phyloP scores from a whole-genome alignment of 2,113 vertebrate genomes.

The Harpagus bidentatus region DNA sequence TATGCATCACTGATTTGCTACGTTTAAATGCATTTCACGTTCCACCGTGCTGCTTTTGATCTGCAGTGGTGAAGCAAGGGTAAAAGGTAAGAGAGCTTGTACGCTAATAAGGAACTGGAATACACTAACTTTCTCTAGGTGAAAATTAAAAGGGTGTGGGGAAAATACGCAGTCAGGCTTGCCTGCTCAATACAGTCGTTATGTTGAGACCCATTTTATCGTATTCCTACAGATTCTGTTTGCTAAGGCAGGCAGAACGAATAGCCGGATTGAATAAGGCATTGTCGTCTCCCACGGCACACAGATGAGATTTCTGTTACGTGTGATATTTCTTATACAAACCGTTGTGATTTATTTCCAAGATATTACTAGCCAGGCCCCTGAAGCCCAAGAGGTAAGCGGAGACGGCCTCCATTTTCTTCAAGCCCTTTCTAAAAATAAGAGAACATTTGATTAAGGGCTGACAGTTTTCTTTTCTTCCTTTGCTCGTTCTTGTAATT shows the following conservation, averaged over 20 bases:
- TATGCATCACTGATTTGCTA: neutral
- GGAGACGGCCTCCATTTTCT: slow-evolving; percentile 41
- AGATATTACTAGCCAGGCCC: neutral
- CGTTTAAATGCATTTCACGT: neutral
- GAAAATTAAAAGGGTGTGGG: neutral
- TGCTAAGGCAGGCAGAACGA: slow-evolving; percentile 30
- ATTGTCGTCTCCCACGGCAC: slow-evolving; percentile 20
- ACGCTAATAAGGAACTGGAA: neutral
- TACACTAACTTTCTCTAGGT: neutral
- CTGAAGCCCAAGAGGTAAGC: slow-evolving; percentile 7
- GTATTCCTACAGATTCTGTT: slow-evolving; percentile 42
- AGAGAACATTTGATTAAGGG: slow-evolving; percentile 71
- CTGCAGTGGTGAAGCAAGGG: neutral
- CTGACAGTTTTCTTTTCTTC: slow-evolving; percentile 74
- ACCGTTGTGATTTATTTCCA: slow-evolving; percentile 44
- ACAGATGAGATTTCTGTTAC: neutral
- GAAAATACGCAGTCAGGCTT: neutral
- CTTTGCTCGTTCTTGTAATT: slow-evolving; percentile 70
- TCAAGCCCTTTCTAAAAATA: slow-evolving; percentile 62
- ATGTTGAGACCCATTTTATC: neutral
- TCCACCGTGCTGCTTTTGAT: neutral
- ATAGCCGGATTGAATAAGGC: slow-evolving; percentile 39
- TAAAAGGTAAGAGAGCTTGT: neutral
- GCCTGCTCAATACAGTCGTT: neutral
- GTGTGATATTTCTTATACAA: slow-evolving; percentile 49